Evolutionary conservation across 2,888 invertebrate genomes (phyloP).

Genomic region (Apamea sordens): DNA sequence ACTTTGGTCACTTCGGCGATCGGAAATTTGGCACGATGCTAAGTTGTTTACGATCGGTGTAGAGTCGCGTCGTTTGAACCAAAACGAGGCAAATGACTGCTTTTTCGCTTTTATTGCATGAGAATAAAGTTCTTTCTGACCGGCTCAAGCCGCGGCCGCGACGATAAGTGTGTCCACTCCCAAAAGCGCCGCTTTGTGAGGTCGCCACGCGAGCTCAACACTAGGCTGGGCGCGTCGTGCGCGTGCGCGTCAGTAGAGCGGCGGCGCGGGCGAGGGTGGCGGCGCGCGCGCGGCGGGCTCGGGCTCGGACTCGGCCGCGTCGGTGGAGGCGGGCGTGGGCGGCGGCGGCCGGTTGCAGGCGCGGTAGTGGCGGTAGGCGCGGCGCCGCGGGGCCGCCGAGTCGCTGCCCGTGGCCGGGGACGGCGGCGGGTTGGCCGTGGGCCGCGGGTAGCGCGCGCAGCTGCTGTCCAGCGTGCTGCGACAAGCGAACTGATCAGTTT

Average conservation of each 20-base stretch:
- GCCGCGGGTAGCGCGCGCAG: conserved; percentile 94
- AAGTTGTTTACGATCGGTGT: background rate
- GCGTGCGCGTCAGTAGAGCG: conserved; percentile 8
- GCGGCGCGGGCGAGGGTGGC: conserved; percentile 81
- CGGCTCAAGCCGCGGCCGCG: background rate
- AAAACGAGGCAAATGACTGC: background rate
- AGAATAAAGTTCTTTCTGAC: background rate
- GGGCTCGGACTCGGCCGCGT: conserved; percentile 95
- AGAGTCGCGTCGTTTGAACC: background rate
- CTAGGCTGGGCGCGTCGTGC: too few species aligned
- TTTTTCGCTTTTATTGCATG: background rate
- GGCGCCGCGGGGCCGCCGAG: conserved; percentile 91
- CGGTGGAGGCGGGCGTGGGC: conserved; percentile 97
- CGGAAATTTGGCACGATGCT: background rate
- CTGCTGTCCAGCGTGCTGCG: conserved; percentile 91
- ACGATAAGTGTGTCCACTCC: background rate
- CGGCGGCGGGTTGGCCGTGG: conserved; percentile 97
- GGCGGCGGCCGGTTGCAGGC: conserved; percentile 97
- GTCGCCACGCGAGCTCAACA: too few species aligned
- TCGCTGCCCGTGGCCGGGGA: conserved; percentile 95
- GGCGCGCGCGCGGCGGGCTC: conserved; percentile 95
- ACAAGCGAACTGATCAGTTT: background rate
- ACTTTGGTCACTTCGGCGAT: background rate
- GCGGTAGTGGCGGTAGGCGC: conserved; percentile 94
- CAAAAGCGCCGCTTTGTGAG: too few species aligned